phyloP scores from a whole-genome alignment of 64 coral and sea anemone species.

The Dendronephthya gigantea region DNA sequence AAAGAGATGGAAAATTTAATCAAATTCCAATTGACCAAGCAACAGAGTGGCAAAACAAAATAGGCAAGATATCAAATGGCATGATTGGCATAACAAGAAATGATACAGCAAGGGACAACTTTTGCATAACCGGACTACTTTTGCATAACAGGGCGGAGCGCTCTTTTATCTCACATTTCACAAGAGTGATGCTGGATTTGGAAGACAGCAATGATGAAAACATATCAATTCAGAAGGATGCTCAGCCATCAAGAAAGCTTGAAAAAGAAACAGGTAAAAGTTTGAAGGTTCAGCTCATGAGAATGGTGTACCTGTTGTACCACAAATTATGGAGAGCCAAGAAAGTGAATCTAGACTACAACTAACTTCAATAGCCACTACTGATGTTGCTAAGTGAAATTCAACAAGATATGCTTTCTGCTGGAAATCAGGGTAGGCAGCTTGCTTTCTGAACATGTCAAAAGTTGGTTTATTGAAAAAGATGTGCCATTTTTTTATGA shows the following conservation, averaged over 20 bases:
- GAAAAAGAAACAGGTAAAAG: neutral
- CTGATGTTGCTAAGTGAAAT: neutral
- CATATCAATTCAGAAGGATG: neutral
- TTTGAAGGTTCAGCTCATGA: neutral
- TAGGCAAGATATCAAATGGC: slow-evolving; percentile 12
- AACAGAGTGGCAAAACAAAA: neutral
- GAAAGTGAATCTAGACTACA: neutral
- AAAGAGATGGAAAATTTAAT: neutral
- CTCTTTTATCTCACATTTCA: neutral
- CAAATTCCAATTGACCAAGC: slow-evolving; percentile 5
- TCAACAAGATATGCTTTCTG: neutral
- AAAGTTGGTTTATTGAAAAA: neutral
- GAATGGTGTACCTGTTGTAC: neutral
- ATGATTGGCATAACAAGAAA: slow-evolving; percentile 14
- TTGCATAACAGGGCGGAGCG: neutral
- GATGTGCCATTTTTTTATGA: neutral
- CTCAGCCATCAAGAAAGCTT: neutral
- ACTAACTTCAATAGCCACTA: neutral
- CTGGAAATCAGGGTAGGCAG: neutral
- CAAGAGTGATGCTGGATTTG: neutral
- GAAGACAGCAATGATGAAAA: neutral
- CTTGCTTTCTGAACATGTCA: neutral
- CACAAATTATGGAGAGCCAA: neutral
- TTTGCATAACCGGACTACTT: neutral
- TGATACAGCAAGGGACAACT: slow-evolving; percentile 2